phyloP scores from a whole-genome alignment of 2,113 vertebrate genomes.

The Eira barbara region DNA sequence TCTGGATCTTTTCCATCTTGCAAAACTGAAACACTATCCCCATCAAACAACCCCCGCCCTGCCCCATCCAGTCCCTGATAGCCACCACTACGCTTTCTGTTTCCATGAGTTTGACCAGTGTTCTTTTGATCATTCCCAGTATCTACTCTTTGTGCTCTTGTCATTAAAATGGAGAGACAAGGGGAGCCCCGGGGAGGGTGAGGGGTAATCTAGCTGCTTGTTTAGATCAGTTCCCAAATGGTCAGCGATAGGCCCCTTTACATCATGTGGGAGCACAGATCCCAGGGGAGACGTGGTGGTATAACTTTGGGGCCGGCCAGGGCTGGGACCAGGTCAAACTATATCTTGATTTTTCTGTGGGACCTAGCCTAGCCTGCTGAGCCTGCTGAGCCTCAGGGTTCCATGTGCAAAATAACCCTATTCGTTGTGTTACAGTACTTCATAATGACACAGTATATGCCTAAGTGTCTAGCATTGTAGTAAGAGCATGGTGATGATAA shows the following conservation, averaged over 20 bases:
- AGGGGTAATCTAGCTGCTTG: not conserved
- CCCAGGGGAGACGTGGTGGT: not conserved
- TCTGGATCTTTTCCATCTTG: not conserved
- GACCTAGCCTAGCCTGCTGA: too few relatives aligned
- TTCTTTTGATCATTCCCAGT: not conserved
- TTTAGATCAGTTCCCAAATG: not conserved
- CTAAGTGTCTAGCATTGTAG: not conserved
- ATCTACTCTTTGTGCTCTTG: not conserved
- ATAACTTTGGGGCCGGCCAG: not conserved
- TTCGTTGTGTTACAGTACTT: not conserved
- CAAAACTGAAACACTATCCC: not conserved
- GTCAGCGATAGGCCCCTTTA: not conserved
- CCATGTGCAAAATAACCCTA: not conserved
- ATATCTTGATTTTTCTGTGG: not conserved
- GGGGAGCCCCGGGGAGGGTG: not conserved
- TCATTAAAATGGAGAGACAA: not conserved
- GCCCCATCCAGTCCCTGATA: accelerated
- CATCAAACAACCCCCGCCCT: accelerated
- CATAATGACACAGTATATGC: not conserved
- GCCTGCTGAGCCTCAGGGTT: not conserved
- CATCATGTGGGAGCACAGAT: accelerated
- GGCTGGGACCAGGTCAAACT: not conserved
- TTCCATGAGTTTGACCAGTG: not conserved
- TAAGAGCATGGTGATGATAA: accelerated
- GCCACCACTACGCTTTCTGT: too few relatives aligned